Conservation (phyloP, 2,888 invertebrate species). For the Ectemnius cavifrons region DNA sequence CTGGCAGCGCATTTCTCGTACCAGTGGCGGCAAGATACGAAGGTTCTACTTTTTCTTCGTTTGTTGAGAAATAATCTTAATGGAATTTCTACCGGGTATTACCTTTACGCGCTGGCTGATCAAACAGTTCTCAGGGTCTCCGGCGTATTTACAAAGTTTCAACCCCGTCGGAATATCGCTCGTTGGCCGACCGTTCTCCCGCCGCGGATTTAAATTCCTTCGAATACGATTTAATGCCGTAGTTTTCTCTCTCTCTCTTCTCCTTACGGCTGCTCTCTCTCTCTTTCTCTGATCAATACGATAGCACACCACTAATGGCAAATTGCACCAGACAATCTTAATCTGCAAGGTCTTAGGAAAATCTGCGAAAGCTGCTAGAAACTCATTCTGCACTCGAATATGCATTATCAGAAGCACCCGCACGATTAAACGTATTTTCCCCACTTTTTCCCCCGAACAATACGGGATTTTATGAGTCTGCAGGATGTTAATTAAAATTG, state of each 20-base stretch:
- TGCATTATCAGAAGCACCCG: not conserved
- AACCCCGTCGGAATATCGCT: constrained; percentile 10
- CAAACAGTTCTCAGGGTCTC: not conserved
- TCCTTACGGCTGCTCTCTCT: too few species aligned
- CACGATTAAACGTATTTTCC: constrained; percentile 5
- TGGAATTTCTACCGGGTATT: not conserved
- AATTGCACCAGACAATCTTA: constrained; percentile 8
- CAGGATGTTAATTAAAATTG: too few species aligned
- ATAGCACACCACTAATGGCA: not conserved
- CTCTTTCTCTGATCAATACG: too few species aligned
- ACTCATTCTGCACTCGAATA: not conserved
- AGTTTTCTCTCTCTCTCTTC: not conserved
- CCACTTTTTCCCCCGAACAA: not conserved
- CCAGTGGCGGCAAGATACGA: too few species aligned
- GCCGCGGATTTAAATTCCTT: constrained; percentile 14
- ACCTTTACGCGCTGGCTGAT: not conserved
- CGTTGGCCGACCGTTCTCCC: not conserved
- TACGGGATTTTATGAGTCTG: too few species aligned
- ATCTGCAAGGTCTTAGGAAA: constrained; percentile 11
- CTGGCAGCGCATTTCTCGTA: too few species aligned
- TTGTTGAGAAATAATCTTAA: too few species aligned
- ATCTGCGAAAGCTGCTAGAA: not conserved
- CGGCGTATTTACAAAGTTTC: constrained; percentile 6
- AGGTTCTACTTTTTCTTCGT: too few species aligned
- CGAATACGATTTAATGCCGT: constrained; percentile 1